Evolutionary conservation across 2,113 vertebrate genomes (phyloP), one percentile per base, ranked within the genome.

Genomic region (Passer montanus): DNA sequence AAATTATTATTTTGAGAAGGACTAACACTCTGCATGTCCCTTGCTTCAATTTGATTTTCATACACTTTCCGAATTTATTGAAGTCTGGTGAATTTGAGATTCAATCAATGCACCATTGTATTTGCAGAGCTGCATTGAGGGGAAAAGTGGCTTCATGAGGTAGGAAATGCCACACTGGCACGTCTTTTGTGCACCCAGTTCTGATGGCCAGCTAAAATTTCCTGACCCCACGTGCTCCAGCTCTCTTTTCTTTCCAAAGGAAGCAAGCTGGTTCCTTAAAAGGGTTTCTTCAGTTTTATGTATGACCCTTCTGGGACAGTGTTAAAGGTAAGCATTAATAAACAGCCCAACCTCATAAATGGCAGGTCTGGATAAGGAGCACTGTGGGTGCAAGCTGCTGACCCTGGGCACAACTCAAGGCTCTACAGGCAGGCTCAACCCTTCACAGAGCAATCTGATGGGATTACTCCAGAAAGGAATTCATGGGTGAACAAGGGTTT

Each of bases 1-100:
- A 97, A 95, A 97, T 97, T 96, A 98, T 97, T 97, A 98, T 97
- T 98, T 98, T 93, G 97, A 97, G 88, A 97, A 97, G 95, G 94
- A 96, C 95, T 97, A 97, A 96, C 95, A 95, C 95, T 93, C 95
- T 81, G 88, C 11, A 3, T 96, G 93, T 85, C 96, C 91, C 94
- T 96, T 53, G 87, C 96, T 97, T 97, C 92, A 24, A 86, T 97
- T 97, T 97, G 92, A 93, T 96, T 98, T 97, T 93, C 35, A n/a
- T 94, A 41, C 93, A 64, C 93, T 90, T 94, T 93, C 84, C 93
- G 95, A 94, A 91, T 95, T 97, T 95, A 97, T 95, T 95, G 95
- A 96, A 95, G 92, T 58, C 94, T 85, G 79, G 58, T 15, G 86
- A 95, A 83, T 92, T 96, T 95, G 87, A 87, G 89, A 5, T 67